A percentile compares a stretch with the other conserved stretches of the same genome.
Conservation (phyloP, 2,888 invertebrate genomes). For the Tipula vernalis region DNA sequence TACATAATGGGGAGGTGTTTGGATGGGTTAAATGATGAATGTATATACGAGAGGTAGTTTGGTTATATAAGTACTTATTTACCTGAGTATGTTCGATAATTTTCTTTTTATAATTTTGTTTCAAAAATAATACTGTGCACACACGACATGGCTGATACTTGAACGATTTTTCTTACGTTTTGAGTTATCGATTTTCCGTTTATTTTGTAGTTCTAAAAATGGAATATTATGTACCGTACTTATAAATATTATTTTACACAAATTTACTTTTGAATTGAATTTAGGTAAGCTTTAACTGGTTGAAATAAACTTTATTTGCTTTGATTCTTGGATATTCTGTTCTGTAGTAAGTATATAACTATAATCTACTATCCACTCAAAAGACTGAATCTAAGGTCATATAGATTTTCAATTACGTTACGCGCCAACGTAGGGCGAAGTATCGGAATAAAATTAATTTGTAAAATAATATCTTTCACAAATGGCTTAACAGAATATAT, state of each 20-base stretch:
- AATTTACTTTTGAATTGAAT: not conserved
- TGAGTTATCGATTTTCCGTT: not conserved
- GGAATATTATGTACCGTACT: not conserved
- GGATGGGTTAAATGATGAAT: not conserved
- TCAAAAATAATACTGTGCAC: not conserved
- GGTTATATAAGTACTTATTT: not conserved
- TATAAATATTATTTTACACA: not conserved
- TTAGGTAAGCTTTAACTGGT: not conserved
- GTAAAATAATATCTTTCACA: no score
- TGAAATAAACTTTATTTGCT: not conserved
- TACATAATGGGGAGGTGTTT: not conserved
- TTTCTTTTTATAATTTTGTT: not conserved
- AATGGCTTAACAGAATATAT: no score
- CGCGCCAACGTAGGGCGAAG: no score
- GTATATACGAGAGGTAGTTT: not conserved
- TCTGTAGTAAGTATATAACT: no score
- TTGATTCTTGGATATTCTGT: no score
- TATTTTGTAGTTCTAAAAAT: not conserved
- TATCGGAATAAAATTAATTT: no score
- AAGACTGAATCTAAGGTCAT: no score
- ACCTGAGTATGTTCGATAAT: not conserved
- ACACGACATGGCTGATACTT: not conserved
- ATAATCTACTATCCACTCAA: no score
- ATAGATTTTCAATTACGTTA: no score
- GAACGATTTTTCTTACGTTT: not conserved